A percentile compares a stretch with the other conserved stretches of the same genome.
phyloP scores from a whole-genome alignment of 2,797 vertebrate genomes.

The Bufotes viridis region DNA sequence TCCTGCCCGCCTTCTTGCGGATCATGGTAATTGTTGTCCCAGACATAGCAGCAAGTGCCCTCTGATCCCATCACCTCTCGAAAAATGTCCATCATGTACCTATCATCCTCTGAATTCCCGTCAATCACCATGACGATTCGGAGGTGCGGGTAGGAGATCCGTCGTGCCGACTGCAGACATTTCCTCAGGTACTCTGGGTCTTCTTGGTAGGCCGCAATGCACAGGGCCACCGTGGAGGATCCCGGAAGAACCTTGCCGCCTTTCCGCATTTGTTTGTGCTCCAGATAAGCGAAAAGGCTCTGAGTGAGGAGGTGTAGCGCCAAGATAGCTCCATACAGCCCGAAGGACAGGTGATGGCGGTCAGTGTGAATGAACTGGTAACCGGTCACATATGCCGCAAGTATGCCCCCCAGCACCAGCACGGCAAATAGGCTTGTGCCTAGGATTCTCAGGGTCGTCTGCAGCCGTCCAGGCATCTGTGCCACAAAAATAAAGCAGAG shows the following conservation, averaged over 20 bases:
- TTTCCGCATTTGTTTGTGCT: conserved; percentile 89
- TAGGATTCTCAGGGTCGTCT: conserved; percentile 86
- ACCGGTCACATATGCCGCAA: conserved; percentile 94
- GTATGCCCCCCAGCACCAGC: conserved; percentile 91
- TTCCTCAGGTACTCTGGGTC: conserved; percentile 95
- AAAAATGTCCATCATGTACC: conserved; percentile 99
- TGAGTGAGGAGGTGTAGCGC: conserved; percentile 94
- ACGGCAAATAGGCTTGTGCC: conserved; percentile 93
- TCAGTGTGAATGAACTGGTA: conserved; percentile 99
- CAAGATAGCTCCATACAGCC: conserved; percentile 95
- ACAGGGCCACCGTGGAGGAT: conserved; percentile 83
- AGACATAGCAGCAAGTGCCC: conserved; percentile 83
- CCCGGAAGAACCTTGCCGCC: conserved; percentile 76
- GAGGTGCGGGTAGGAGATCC: conserved; percentile 89
- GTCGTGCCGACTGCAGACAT: conserved; percentile 88
- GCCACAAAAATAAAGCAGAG: neutral
- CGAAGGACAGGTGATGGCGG: conserved; percentile 97
- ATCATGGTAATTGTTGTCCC: conserved; percentile 92
- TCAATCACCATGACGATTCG: conserved; percentile 98
- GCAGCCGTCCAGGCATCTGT: conserved; percentile 89
- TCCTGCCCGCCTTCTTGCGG: conserved; percentile 78
- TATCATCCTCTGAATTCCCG: conserved; percentile 89
- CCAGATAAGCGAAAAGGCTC: conserved; percentile 95
- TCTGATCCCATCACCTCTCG: conserved; percentile 90
- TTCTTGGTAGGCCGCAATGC: conserved; percentile 96